A percentile compares a stretch with the other conserved stretches of the same genome.
These are phyloP conservation scores for Ferrisia virgata DNA, from an alignment of 2,888 invertebrate species.

Conservation along the genomic window DNA sequence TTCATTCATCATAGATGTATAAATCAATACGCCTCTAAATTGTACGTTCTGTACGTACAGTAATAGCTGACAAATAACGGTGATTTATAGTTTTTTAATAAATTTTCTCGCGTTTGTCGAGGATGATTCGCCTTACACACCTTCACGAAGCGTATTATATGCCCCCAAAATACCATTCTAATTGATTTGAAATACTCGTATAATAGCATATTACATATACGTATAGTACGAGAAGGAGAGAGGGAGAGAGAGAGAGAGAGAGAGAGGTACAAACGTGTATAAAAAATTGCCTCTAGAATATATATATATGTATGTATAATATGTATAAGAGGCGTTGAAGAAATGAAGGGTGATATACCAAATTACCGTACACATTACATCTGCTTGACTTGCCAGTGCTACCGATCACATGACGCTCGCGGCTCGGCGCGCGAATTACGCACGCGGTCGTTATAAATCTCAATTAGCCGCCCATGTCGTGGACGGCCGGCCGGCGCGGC, in stretches of 20 bases:
- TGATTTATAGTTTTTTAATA: conserved; percentile 12
- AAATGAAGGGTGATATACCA: background rate
- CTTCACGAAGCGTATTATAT: no score
- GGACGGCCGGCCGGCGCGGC: no score
- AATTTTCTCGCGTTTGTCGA: background rate
- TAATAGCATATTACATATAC: no score
- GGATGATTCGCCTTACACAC: background rate
- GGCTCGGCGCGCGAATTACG: conserved; percentile 11
- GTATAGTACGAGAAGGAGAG: no score
- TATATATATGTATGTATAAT: background rate
- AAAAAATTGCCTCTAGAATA: background rate
- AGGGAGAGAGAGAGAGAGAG: no score
- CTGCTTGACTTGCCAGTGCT: background rate
- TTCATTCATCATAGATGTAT: no score
- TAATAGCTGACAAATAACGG: background rate
- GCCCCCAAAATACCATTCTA: background rate
- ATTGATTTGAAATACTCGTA: background rate
- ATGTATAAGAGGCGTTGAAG: background rate
- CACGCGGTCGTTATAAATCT: conserved; percentile 5
- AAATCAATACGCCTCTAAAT: conserved; percentile 12
- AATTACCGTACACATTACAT: background rate
- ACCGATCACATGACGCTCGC: background rate
- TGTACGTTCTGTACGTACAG: background rate
- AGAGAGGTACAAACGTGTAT: no score
- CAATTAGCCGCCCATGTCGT: conserved; percentile 12